Base-by-base conservation (phyloP, 2,797 vertebrate genomes). In the Thripadectes ignobilis region DNA sequence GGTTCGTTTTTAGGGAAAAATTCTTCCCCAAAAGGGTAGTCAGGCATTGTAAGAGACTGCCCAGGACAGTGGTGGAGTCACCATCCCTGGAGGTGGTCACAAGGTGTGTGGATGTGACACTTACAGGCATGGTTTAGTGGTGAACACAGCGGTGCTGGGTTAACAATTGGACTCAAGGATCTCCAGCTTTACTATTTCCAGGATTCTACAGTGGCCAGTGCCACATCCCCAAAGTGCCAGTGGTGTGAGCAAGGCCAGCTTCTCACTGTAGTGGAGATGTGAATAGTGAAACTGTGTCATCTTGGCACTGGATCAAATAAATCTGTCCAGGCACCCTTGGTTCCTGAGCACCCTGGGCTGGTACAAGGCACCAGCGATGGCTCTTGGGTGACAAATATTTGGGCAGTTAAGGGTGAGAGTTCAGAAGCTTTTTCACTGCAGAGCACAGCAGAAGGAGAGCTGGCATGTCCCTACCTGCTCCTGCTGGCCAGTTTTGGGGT, bases 311-410 rank as follows among this genome's bases (percentile, higher is more conserved):
- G 3, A 29, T 21, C 61, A 61, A n/a, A 29, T 12, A 34, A 73
- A 77, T 86, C 61, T 58, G n/a, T 2, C 27, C 46, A 61, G 27
- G 12, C 49, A 12, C n/a, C 14, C 17, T 55, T 13, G 34, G 3
- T 30, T 13, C 43, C 79, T 63, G 73, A 55, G 75, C 16, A 0
- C 75, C 66, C 32, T 0, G 3, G 34, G 49, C 74, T 19, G 7
- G 3, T 3, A 6, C 9, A 6, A 7, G 43, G 3, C 34, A 21
- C 45, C 51, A 20, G 43, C 0, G 0, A 3, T 9, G 54, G 39
- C 71, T 85, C 43, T 22, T 29, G 18, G 22, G 6, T 46, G 75
- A 19, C 5, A 17, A 32, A 59, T 36, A 10, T 36, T 62, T 29
- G 27, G 16, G 43, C n/a, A 54, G 48, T 1, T 3, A 36, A 88